A percentile compares a stretch with the other conserved stretches of the same genome.
phyloP scores from a whole-genome alignment of 35 echinoderm and acorn worm genomes.

The Stichopus chloronotus region DNA sequence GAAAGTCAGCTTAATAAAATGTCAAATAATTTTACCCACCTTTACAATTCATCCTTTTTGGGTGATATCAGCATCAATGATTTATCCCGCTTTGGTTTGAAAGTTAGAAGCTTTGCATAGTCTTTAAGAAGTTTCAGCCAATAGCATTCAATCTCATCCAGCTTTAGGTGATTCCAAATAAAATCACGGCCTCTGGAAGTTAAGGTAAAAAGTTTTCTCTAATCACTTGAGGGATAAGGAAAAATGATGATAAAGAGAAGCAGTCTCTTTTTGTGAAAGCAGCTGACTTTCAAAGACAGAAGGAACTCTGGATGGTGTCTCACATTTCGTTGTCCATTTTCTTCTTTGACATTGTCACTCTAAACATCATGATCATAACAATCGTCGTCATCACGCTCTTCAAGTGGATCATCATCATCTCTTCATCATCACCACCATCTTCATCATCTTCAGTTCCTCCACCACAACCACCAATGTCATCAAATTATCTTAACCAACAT shows the following conservation, averaged over 20 bases:
- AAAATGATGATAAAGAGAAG: neutral
- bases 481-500: too few relatives aligned
- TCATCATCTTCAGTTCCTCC: too few relatives aligned
- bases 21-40: too few relatives aligned
- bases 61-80: slow-evolving; percentile 65
- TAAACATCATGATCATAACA: too few relatives aligned
- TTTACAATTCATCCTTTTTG: slow-evolving; percentile 71
- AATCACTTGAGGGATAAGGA: neutral
- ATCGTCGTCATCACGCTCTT: too few relatives aligned
- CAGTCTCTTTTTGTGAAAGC: neutral
- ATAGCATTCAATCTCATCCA: slow-evolving; percentile 91
- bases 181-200: slow-evolving; percentile 85
- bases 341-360: too few relatives aligned
- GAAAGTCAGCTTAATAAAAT: too few relatives aligned
- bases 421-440: too few relatives aligned
- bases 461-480: too few relatives aligned
- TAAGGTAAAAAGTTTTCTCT: neutral
- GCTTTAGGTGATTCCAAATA: slow-evolving; percentile 89
- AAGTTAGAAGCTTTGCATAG: slow-evolving; percentile 86
- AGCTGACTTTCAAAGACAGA: neutral
- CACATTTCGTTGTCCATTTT: too few relatives aligned
- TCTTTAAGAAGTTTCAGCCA: slow-evolving; percentile 90
- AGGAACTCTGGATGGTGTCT: too few relatives aligned
- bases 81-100: slow-evolving; percentile 77
- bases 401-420: too few relatives aligned